Base-by-base conservation (phyloP, 1,140 invertebrate species). In the Drosophila micromelanica region DNA sequence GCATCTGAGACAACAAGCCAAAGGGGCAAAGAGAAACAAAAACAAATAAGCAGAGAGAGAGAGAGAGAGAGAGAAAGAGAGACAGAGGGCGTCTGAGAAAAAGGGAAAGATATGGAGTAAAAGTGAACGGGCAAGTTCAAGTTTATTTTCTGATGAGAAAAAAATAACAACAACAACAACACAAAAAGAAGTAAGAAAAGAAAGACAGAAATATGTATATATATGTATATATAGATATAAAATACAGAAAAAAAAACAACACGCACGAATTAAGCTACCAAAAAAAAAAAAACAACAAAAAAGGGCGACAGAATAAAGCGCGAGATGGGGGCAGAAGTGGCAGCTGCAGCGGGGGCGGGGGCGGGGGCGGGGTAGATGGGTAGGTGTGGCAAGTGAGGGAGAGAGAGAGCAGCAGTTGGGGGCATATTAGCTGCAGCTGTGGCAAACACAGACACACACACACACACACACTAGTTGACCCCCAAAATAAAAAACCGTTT, bases 121-220 rank as follows among this genome's bases (percentile, higher is more conserved):
- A 90, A 90, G 87, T 90, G 87, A 90, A 90, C 87, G 73, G 87
- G 79, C 87, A 90, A 90, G 87, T 90, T 90, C 87, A 90, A 90
- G 87, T 90, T 90, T 86, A 89, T 74, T 86, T 87, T 90, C 78
- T 85, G 75, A 69, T 76, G 68, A 68, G 69, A 74, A 73, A 65
- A 52, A 61, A n/a, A n/a, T n/a, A n/a, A n/a, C n/a, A n/a, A n/a
- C n/a, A 73, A 45, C 23, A 48, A 43, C 20, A 56, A 52, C 17
- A 49, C 9, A 45, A 32, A 61, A 15, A 69, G 20, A 46, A 13
- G 62, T 11, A 73, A 40, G 46, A 55, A 54, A 72, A 56, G 48
- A 68, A 55, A 73, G 49, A 73, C 42, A 54, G 45, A 71, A 64
- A 27, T 27, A 27, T 27, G 62, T 46, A 64, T 76, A 59, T 59